Percentiles rank a stretch among this genome's conserved stretches.
Evolutionary conservation across 2,797 vertebrate genomes (phyloP).

Genomic region (Siniperca scherzeri): DNA sequence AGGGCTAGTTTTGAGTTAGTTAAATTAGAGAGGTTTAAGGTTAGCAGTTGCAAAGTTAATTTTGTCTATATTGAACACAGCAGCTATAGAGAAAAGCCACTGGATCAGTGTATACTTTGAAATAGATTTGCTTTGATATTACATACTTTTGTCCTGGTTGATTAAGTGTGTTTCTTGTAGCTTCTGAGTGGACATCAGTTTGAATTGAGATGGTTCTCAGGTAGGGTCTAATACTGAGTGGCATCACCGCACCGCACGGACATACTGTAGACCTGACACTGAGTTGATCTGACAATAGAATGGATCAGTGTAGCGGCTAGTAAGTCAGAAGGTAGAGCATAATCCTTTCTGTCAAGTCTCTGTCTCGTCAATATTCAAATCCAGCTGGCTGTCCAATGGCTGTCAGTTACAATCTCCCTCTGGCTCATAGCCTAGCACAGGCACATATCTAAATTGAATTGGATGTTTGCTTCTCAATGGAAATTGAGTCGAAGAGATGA

Average conservation of each 20-base stretch:
- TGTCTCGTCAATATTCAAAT: constrained; percentile 88
- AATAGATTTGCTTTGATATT: constrained; percentile 59
- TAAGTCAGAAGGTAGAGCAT: constrained; percentile 83
- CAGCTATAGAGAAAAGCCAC: constrained; percentile 10
- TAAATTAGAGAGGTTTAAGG: background rate
- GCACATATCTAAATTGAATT: constrained; percentile 86
- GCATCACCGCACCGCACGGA: constrained; percentile 62
- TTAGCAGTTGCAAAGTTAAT: background rate
- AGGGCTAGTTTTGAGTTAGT: constrained; percentile 1
- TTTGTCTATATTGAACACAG: constrained; percentile 20
- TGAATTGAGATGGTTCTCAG: constrained; percentile 78
- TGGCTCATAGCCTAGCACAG: constrained; percentile 75
- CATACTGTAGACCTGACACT: constrained; percentile 83
- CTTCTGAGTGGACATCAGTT: constrained; percentile 77
- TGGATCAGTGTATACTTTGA: constrained; percentile 49
- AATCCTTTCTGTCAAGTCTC: constrained; percentile 86
- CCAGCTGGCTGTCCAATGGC: constrained; percentile 83
- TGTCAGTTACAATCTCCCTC: constrained; percentile 86
- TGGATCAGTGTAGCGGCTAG: constrained; percentile 82
- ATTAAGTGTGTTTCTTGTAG: constrained; percentile 58
- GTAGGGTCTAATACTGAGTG: constrained; percentile 81
- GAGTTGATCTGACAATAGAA: constrained; percentile 84
- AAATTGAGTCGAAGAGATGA: constrained; percentile 81
- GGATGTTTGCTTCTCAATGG: constrained; percentile 83
- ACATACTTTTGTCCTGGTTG: constrained; percentile 62